phyloP scores from a whole-genome alignment of 2,888 invertebrate species.

The Dermolepida albohirtum region DNA sequence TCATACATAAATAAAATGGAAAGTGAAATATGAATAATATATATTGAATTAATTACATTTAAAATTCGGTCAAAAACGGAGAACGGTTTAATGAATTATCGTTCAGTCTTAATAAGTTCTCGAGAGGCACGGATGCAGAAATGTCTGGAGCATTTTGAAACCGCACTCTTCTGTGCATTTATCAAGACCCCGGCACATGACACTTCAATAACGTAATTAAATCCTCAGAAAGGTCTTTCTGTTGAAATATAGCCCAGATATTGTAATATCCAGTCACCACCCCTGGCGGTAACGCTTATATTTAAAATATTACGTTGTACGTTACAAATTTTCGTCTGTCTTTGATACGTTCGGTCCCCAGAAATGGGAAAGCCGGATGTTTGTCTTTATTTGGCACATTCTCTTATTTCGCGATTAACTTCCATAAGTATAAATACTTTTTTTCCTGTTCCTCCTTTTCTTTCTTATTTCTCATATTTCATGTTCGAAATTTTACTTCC shows the following conservation, averaged over 20 bases:
- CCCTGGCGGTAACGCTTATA: constrained; percentile 53
- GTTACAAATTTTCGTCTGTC: constrained; percentile 22
- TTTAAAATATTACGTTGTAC: constrained; percentile 58
- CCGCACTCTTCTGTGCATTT: constrained; percentile 61
- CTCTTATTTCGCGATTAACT: constrained; percentile 10
- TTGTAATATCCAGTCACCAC: constrained; percentile 54
- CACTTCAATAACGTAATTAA: constrained; percentile 66
- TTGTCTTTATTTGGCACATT: neutral
- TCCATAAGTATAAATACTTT: constrained; percentile 10
- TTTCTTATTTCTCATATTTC: neutral
- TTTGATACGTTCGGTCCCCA: constrained; percentile 3
- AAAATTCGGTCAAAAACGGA: constrained; percentile 42
- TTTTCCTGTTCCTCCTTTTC: neutral
- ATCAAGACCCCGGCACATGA: constrained; percentile 65
- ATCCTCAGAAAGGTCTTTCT: constrained; percentile 64
- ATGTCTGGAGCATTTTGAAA: constrained; percentile 57
- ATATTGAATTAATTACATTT: constrained; percentile 39
- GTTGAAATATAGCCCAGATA: constrained; percentile 64
- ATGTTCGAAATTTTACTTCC: constrained; percentile 1
- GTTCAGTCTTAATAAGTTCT: constrained; percentile 61
- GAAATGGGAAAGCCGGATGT: neutral
- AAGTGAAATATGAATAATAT: constrained; percentile 38
- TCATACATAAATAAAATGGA: constrained; percentile 13
- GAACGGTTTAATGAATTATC: constrained; percentile 55
- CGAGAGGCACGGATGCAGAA: constrained; percentile 55